A percentile compares a stretch with the other conserved stretches of the same genome.
These are phyloP conservation scores for Progne subis DNA, from an alignment of 2,113 vertebrate species.

Conservation along the genomic window DNA sequence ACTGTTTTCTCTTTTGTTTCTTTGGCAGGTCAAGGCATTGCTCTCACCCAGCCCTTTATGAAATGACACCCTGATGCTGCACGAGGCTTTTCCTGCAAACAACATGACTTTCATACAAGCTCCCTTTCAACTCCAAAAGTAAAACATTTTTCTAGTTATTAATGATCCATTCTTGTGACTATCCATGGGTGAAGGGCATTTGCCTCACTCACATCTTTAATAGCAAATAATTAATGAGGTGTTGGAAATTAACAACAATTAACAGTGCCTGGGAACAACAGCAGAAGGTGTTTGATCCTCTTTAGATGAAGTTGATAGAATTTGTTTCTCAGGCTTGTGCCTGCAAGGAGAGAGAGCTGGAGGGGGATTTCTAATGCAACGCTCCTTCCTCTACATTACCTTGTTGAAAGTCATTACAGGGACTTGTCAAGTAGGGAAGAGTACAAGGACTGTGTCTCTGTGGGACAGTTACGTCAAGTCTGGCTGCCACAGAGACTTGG, in stretches of 20 bases:
- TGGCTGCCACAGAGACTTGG: background rate
- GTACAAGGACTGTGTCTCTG: background rate
- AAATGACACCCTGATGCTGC: background rate
- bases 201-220: conserved; percentile 69
- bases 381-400: background rate
- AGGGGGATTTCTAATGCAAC: background rate
- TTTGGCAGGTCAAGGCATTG: background rate
- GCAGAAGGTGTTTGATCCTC: conserved; percentile 66
- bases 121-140: conserved; percentile 53
- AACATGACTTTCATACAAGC: background rate
- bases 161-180: conserved; percentile 61
- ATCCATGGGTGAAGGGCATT: conserved; percentile 72
- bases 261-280: conserved; percentile 65
- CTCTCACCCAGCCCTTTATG: background rate
- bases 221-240: conserved; percentile 77
- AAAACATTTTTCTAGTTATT: conserved; percentile 61
- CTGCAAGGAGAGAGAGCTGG: background rate
- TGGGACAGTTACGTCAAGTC: background rate
- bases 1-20: background rate
- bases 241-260: conserved; percentile 81
- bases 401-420: conserved; percentile 1
- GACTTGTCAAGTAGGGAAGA: background rate
- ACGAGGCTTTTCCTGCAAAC: conserved; percentile 12
- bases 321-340: conserved; percentile 13
- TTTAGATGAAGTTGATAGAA: conserved; percentile 1